These are phyloP conservation scores for Leptinotarsa texana DNA, from an alignment of 1,140 invertebrate genomes.

Conservation along the genomic window DNA sequence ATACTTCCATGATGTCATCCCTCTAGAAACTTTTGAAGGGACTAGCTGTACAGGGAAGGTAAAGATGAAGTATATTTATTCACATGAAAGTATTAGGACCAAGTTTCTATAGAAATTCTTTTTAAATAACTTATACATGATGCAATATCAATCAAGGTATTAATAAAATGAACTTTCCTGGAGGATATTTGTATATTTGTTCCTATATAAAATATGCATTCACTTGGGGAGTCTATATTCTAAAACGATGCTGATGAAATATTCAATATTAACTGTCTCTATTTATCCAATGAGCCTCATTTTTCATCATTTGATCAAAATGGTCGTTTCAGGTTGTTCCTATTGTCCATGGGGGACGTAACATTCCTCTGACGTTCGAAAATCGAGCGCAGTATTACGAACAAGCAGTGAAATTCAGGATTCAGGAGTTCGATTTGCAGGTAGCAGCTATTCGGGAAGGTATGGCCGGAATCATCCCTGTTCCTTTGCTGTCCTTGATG, in stretches of 20 bases:
- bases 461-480: constrained; percentile 69
- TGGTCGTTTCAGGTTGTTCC: constrained; percentile 57
- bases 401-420: constrained; percentile 63
- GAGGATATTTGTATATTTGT: no score
- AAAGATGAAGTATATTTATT: not conserved
- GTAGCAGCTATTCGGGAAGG: constrained; percentile 66
- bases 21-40: constrained; percentile 68
- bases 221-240: no score
- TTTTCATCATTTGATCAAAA: not conserved
- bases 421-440: constrained; percentile 70
- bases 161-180: no score
- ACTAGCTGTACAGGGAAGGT: constrained; percentile 63
- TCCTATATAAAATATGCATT: no score
- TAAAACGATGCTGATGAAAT: no score
- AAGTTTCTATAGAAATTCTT: no score
- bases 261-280: no score
- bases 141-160: no score
- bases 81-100: no score
- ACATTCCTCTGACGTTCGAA: constrained; percentile 65
- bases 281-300: no score
- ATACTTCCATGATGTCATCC: constrained; percentile 70
- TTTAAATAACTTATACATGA: no score
- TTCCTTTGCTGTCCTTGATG: constrained; percentile 66
- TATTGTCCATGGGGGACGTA: constrained; percentile 65
- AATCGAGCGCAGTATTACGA: constrained; percentile 68